Conservation (phyloP, 2,888 invertebrate genomes). For the Lasius fuliginosus region DNA sequence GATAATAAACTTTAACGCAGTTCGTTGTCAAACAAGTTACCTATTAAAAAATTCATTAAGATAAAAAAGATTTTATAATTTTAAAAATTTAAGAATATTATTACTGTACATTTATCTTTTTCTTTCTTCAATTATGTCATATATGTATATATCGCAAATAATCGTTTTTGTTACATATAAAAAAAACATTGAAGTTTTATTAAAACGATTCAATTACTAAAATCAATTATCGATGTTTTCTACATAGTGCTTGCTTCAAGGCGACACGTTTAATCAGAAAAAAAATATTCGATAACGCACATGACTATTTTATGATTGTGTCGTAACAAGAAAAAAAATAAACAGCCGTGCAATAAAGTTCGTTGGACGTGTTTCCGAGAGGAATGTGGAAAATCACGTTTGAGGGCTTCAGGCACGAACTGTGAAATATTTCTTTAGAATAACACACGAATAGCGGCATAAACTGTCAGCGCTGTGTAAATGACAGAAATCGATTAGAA, state of each 20-base stretch:
- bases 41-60: not conserved
- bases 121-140: not conserved
- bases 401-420: slow-evolving; percentile 61
- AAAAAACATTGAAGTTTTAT: not conserved
- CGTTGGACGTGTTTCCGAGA: slow-evolving; percentile 40
- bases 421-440: slow-evolving; percentile 56
- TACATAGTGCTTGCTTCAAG: not conserved
- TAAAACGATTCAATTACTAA: slow-evolving; percentile 14
- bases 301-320: slow-evolving; percentile 50
- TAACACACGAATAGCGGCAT: slow-evolving; percentile 28
- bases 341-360: slow-evolving; percentile 52
- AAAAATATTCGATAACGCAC: slow-evolving; percentile 31
- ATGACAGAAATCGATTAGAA: slow-evolving; percentile 45
- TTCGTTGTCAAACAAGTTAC: not conserved
- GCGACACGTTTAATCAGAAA: slow-evolving; percentile 37
- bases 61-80: slow-evolving; percentile 1
- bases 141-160: not conserved
- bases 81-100: not conserved
- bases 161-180: not conserved
- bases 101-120: not conserved
- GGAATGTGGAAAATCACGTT: slow-evolving; percentile 67
- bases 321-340: slow-evolving; percentile 45
- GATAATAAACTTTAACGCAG: not conserved
- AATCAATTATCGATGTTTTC: slow-evolving; percentile 17
- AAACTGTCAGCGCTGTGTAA: slow-evolving; percentile 15